These are phyloP conservation scores for Deroptyus accipitrinus DNA, from an alignment of 2,113 vertebrate species.

Conservation along the genomic window DNA sequence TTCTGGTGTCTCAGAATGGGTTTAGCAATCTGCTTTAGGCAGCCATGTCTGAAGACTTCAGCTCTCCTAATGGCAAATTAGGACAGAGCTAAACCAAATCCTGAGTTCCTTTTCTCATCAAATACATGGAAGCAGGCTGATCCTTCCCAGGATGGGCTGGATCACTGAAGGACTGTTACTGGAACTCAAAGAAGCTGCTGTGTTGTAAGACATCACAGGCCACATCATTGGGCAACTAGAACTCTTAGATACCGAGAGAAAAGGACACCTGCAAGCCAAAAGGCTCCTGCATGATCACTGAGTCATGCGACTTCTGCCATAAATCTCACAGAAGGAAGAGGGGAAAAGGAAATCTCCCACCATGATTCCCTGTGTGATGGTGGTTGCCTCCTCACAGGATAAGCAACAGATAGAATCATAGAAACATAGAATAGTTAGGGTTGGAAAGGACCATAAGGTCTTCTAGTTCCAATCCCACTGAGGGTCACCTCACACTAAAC, in stretches of 20 bases:
- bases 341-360: neutral
- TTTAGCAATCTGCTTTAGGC: neutral
- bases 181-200: neutral
- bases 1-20: neutral
- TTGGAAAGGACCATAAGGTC: no score
- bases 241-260: neutral
- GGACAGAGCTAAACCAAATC: neutral
- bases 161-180: neutral
- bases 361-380: neutral
- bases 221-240: neutral
- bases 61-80: neutral
- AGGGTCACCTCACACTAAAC: no score
- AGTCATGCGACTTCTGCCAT: neutral
- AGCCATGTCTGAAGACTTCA: neutral
- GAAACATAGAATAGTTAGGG: no score
- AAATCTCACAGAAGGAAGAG: neutral
- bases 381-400: neutral
- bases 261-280: neutral
- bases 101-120: neutral
- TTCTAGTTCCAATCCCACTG: no score
- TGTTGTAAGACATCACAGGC: neutral
- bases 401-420: neutral
- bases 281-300: neutral
- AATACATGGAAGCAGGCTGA: neutral
- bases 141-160: neutral